A percentile compares a stretch with the other conserved stretches of the same genome.
Evolutionary conservation across 1,140 invertebrate species (phyloP).

Genomic region (Holcopasites calliopsidis): DNA sequence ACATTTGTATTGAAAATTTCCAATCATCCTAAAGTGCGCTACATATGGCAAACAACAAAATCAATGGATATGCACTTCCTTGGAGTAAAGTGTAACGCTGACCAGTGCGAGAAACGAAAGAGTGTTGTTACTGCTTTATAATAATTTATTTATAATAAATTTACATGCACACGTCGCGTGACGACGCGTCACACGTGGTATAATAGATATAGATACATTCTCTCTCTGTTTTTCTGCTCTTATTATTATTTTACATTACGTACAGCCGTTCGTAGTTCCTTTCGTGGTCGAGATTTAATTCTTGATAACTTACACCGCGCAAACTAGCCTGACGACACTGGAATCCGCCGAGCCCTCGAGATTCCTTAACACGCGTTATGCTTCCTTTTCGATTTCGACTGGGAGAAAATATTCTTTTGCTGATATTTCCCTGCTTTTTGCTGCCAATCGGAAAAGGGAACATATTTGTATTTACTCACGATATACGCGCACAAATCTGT

Average conservation of each 20-base stretch:
- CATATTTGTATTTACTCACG: neutral
- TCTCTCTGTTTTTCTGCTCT: constrained; percentile 63
- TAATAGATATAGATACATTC: constrained; percentile 70
- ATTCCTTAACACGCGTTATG: constrained; percentile 15
- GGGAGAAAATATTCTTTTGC: constrained; percentile 17
- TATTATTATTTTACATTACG: constrained; percentile 74
- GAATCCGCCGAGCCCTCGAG: constrained; percentile 49
- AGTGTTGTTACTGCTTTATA: constrained; percentile 65
- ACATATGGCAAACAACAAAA: neutral
- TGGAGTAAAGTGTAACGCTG: neutral
- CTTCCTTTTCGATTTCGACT: constrained; percentile 40
- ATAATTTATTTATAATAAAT: constrained; percentile 80
- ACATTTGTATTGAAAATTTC: neutral
- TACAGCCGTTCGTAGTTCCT: constrained; percentile 68
- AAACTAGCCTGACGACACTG: constrained; percentile 49
- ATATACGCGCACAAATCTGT: neutral
- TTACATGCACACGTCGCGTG: constrained; percentile 65
- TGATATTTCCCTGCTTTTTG: neutral
- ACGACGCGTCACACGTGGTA: constrained; percentile 46
- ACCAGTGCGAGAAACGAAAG: neutral
- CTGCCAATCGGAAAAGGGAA: neutral
- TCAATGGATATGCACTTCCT: neutral
- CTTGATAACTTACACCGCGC: constrained; percentile 38
- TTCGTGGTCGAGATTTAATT: constrained; percentile 69
- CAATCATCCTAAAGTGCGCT: neutral